Evolutionary conservation across 1,140 invertebrate genomes (phyloP).

Genomic region (Drosophila kohkoa): DNA sequence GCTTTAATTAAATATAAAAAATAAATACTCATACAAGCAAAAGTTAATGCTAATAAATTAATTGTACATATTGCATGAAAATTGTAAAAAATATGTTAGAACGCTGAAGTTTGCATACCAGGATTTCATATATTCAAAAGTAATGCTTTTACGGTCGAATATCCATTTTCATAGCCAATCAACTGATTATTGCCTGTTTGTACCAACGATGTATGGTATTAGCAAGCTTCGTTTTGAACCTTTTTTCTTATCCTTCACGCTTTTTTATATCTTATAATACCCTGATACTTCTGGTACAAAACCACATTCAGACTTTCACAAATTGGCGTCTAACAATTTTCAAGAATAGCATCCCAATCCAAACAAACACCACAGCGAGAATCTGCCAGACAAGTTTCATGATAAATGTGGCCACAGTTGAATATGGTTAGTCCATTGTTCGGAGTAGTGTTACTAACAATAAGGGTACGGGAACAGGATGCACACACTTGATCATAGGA

Average conservation of each 20-base stretch:
- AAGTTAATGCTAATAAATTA: slow-evolving; percentile 37
- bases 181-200: too few relatives aligned
- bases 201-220: neutral
- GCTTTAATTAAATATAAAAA: slow-evolving; percentile 33
- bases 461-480: slow-evolving; percentile 90
- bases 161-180: too few relatives aligned
- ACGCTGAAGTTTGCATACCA: neutral
- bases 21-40: slow-evolving; percentile 52
- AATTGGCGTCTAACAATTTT: slow-evolving; percentile 4
- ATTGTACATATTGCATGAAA: slow-evolving; percentile 29
- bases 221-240: neutral
- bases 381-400: slow-evolving; percentile 92
- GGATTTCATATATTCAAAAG: neutral
- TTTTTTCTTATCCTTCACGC: neutral
- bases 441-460: slow-evolving; percentile 87
- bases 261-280: neutral
- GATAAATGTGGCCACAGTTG: slow-evolving; percentile 96
- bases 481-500: slow-evolving; percentile 91
- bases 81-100: slow-evolving; percentile 10
- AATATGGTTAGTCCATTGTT: slow-evolving; percentile 92
- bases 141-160: neutral
- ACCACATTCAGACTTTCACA: slow-evolving; percentile 35
- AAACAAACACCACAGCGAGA: slow-evolving; percentile 87
- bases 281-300: neutral
- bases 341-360: slow-evolving; percentile 29